A percentile compares a stretch with the other conserved stretches of the same genome.
phyloP scores from a whole-genome alignment of 2,113 vertebrate genomes.

The Philantomba maxwellii region DNA sequence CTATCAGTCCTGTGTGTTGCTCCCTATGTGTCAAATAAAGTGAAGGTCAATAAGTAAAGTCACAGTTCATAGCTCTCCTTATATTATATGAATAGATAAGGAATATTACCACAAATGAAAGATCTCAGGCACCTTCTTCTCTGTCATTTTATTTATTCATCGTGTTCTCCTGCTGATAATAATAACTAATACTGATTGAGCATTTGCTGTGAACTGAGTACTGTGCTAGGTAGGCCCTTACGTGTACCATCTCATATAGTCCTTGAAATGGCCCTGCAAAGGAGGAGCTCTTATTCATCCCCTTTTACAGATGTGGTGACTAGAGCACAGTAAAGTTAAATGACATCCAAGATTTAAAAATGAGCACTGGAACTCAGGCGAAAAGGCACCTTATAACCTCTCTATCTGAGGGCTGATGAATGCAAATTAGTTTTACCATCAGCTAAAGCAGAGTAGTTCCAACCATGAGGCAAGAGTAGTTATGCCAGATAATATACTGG shows the following conservation, averaged over 20 bases:
- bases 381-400: neutral
- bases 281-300: neutral
- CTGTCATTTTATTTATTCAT: neutral
- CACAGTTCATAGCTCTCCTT: neutral
- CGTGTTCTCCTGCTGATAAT: neutral
- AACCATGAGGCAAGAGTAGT: neutral
- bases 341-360: neutral
- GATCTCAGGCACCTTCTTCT: neutral
- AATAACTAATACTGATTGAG: neutral
- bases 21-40: neutral
- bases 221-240: neutral
- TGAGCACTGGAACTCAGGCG: neutral
- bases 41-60: neutral
- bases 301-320: neutral
- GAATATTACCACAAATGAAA: neutral
- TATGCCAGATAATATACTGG: neutral
- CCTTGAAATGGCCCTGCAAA: neutral
- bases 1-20: neutral
- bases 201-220: neutral
- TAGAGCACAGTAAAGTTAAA: neutral
- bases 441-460: neutral
- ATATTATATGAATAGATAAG: neutral
- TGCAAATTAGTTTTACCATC: neutral
- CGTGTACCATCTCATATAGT: neutral
- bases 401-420: neutral